phyloP scores from a whole-genome alignment of 1,140 invertebrate species.

The Manduca sexta region DNA sequence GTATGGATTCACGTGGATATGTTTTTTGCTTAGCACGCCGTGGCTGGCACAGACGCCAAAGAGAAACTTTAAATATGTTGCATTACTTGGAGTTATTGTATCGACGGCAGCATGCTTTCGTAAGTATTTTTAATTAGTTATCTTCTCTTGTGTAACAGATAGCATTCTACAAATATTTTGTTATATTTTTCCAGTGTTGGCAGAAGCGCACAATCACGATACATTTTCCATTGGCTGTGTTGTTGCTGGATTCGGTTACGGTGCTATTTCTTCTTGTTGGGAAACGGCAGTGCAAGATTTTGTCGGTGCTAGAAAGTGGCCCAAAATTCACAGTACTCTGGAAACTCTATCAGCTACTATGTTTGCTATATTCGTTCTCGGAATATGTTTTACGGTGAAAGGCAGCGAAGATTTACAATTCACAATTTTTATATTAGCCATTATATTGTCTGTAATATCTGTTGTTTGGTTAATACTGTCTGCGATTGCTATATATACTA shows the following conservation, averaged over 20 bases:
- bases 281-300: constrained; percentile 55
- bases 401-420: constrained; percentile 36
- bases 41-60: constrained; percentile 64
- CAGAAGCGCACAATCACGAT: constrained; percentile 45
- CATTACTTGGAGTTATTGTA: constrained; percentile 44
- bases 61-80: constrained; percentile 64
- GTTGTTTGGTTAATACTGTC: constrained; percentile 44
- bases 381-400: constrained; percentile 33
- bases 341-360: constrained; percentile 49
- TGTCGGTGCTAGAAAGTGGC: constrained; percentile 55
- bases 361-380: constrained; percentile 31
- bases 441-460: constrained; percentile 30
- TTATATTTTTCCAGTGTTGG: constrained; percentile 42
- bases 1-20: constrained; percentile 63
- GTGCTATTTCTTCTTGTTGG: constrained; percentile 50
- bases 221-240: constrained; percentile 53
- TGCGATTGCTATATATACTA: constrained; percentile 38
- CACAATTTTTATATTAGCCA: constrained; percentile 42
- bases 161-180: no score
- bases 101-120: constrained; percentile 57
- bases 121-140: constrained; percentile 26
- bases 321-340: constrained; percentile 55
- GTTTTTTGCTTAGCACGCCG: constrained; percentile 56
- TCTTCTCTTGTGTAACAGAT: not conserved
- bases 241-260: constrained; percentile 51